These are phyloP conservation scores for Brachirus orientalis DNA, from an alignment of 2,113 vertebrate genomes.

Conservation along the genomic window DNA sequence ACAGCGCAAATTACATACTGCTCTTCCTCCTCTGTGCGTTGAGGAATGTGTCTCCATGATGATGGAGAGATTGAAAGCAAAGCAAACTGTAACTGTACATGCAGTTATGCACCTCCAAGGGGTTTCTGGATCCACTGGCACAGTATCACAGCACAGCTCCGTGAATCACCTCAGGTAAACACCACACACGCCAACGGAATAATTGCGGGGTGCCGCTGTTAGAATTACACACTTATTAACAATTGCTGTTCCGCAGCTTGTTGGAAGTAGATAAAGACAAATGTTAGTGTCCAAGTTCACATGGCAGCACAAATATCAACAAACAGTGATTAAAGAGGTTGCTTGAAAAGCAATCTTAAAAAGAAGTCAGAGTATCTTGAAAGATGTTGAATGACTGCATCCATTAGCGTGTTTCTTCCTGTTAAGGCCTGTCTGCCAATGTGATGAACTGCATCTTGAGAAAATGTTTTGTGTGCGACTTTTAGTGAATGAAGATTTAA, in stretches of 20 bases:
- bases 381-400: conserved; percentile 8
- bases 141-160: conserved; percentile 41
- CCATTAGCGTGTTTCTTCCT: neutral
- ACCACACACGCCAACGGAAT: conserved; percentile 51
- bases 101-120: conserved; percentile 53
- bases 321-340: conserved; percentile 5
- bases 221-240: conserved; percentile 55
- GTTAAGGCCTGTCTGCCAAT: conserved; percentile 4
- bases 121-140: conserved; percentile 51
- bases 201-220: conserved; percentile 57
- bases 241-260: conserved; percentile 28
- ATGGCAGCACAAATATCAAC: conserved; percentile 11
- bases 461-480: too few relatives aligned
- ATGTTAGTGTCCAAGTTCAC: conserved; percentile 6
- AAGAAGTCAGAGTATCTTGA: neutral
- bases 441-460: neutral
- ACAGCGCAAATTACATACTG: conserved; percentile 70
- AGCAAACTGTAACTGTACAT: conserved; percentile 52
- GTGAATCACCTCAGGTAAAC: conserved; percentile 64
- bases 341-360: conserved; percentile 6
- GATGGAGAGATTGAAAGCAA: conserved; percentile 70
- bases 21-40: conserved; percentile 59
- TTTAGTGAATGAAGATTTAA: too few relatives aligned
- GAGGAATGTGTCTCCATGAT: conserved; percentile 69
- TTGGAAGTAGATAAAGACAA: conserved; percentile 25